A percentile compares a stretch with the other conserved stretches of the same genome.
Evolutionary conservation across 2,888 invertebrate genomes (phyloP).

Genomic region (Lasioglossum malachurum): DNA sequence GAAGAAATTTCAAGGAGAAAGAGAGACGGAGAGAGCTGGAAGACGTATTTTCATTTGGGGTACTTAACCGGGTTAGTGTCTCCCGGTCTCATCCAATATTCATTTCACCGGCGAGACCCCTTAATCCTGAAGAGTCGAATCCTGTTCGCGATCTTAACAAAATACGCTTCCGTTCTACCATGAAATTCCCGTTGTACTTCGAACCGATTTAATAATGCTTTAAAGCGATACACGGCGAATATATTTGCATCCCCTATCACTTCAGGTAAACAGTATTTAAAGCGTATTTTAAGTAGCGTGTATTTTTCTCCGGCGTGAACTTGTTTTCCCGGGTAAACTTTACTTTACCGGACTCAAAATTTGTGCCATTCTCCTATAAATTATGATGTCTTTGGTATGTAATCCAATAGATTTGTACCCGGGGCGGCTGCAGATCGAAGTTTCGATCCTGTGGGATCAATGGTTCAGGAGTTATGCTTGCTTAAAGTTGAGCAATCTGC

Average conservation of each 20-base stretch:
- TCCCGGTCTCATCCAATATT: slow-evolving; percentile 48
- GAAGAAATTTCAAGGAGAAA: slow-evolving; percentile 39
- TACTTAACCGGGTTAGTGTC: slow-evolving; percentile 45
- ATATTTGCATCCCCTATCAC: not conserved
- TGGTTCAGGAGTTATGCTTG: too few relatives aligned
- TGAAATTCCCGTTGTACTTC: not conserved
- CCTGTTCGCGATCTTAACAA: slow-evolving; percentile 13
- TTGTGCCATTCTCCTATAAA: too few relatives aligned
- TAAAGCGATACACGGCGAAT: slow-evolving; percentile 1
- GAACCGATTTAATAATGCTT: not conserved
- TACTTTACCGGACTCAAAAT: too few relatives aligned
- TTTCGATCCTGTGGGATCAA: too few relatives aligned
- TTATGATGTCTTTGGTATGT: too few relatives aligned
- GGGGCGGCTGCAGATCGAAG: too few relatives aligned
- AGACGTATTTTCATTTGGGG: slow-evolving; percentile 51
- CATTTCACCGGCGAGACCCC: slow-evolving; percentile 30
- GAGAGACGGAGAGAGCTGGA: slow-evolving; percentile 5
- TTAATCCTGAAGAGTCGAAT: slow-evolving; percentile 36
- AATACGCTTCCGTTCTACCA: not conserved
- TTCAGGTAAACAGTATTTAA: not conserved
- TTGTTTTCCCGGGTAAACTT: too few relatives aligned
- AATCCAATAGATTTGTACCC: too few relatives aligned
- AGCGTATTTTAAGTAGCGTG: not conserved
- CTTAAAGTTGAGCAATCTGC: too few relatives aligned
- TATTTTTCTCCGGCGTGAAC: too few relatives aligned